Evolutionary conservation across 2,888 invertebrate genomes (phyloP), one percentile per base, ranked within the genome.

Genomic region (Dendrolimus pini): DNA sequence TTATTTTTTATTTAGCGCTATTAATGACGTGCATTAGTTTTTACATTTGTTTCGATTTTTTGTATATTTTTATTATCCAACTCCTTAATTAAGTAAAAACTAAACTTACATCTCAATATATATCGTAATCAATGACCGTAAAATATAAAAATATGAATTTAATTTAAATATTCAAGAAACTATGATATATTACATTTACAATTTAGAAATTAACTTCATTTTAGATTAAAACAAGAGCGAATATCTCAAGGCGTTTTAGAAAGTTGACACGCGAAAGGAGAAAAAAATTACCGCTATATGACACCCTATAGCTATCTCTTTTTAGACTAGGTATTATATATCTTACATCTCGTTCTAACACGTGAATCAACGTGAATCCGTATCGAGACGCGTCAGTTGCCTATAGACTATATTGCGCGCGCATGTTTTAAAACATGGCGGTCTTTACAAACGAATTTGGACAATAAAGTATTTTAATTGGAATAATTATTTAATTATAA

Each of bases 261-360:
- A 90, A 90, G 89, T 89, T 79, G 83, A 82, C 78, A 82, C 81
- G 81, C 81, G 85, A 89, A 88, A 86, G 87, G 86, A 79, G 82
- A 84, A 88, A 89, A 85, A 90, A 83, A 83, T 71, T 88, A 89
- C 89, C 89, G 89, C 89, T 89, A 89, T 79, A 81, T 71, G 77
- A 80, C 78, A 81, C 76, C 75, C 75, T 82, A 73, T 82, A 77
- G 61, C 71, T 63, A 54, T 82, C 83, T 72, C 78, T 60, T 61
- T 89, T 76, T 64, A 59, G 66, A 70, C 60, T 56, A 41, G 3
- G 3, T 41, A 58, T 67, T 61, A 42, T n/a, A 55, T 54, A 76
- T 78, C 53, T 63, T 56, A 64, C 66, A 14, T 83, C 82, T 74
- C 74, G 62, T 61, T 86, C 74, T 68, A 59, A 69, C 84, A 63